These are phyloP conservation scores for Alexandromys oeconomus DNA, from an alignment of 2,797 vertebrate species.

Conservation along the genomic window DNA sequence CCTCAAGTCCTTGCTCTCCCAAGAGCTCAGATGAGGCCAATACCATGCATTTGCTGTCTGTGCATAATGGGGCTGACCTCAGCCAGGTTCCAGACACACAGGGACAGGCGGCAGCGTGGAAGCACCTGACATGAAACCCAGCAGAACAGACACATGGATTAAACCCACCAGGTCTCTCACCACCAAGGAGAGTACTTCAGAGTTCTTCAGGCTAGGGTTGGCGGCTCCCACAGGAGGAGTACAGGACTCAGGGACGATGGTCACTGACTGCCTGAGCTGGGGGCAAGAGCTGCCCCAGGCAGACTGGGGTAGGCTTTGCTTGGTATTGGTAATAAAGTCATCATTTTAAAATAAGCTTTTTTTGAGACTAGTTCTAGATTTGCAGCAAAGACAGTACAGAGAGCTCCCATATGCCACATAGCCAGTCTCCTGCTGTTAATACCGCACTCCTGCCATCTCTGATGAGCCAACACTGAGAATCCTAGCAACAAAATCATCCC, in stretches of 20 bases:
- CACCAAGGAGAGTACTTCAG: not conserved
- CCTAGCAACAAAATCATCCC: not conserved
- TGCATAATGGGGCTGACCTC: not conserved
- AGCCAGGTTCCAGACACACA: not conserved
- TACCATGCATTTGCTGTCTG: not conserved
- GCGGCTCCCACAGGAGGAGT: not conserved
- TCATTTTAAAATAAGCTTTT: not conserved
- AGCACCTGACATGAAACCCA: not conserved
- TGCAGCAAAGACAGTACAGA: slow-evolving; percentile 21
- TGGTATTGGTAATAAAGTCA: not conserved
- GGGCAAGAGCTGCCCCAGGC: not conserved
- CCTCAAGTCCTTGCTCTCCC: not conserved
- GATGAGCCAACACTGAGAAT: not conserved
- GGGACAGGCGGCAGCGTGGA: not conserved
- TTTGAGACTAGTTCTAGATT: slow-evolving; percentile 54
- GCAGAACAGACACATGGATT: not conserved
- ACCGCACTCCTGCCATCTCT: not conserved
- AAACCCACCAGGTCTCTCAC: not conserved
- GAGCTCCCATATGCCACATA: not conserved
- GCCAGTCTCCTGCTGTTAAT: not conserved
- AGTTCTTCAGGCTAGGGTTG: not conserved
- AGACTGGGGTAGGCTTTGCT: not conserved
- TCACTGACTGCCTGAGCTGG: not conserved
- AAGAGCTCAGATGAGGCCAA: not conserved
- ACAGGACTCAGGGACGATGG: not conserved